phyloP scores from a whole-genome alignment of 2,888 invertebrate genomes.

The Oscheius sp. region DNA sequence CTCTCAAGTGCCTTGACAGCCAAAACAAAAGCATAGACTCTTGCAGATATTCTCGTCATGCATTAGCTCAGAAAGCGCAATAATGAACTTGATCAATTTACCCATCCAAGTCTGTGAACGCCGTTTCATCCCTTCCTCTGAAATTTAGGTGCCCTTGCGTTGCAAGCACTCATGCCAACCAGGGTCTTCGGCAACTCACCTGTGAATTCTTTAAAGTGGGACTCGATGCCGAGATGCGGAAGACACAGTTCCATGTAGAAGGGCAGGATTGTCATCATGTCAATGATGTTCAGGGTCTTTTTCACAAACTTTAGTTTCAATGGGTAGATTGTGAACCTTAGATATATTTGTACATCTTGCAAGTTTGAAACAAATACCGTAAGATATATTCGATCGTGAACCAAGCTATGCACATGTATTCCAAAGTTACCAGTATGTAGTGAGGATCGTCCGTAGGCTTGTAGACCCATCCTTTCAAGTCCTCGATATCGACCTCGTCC shows the following conservation, averaged over 20 bases:
- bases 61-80: constrained; percentile 20
- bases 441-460: constrained; percentile 68
- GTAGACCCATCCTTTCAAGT: constrained; percentile 49
- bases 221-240: constrained; percentile 63
- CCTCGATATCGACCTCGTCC: constrained; percentile 40
- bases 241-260: constrained; percentile 70
- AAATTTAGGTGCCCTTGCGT: constrained; percentile 9
- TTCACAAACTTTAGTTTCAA: constrained; percentile 60
- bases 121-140: constrained; percentile 27
- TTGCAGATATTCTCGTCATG: constrained; percentile 11
- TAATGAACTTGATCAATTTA: constrained; percentile 28
- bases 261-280: constrained; percentile 71
- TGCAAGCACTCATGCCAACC: not conserved
- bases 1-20: not conserved
- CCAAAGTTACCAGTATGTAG: constrained; percentile 57
- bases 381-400: constrained; percentile 71
- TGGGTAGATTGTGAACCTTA: constrained; percentile 66
- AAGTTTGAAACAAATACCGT: constrained; percentile 39
- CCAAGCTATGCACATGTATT: constrained; percentile 72
- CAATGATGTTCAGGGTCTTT: constrained; percentile 69
- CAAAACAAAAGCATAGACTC: constrained; percentile 21
- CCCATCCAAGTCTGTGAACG: constrained; percentile 47
- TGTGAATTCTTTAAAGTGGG: constrained; percentile 67
- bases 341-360: not conserved
- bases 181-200: constrained; percentile 44